Conservation (phyloP, 2,113 vertebrate species). For the Patagioenas fasciata region DNA sequence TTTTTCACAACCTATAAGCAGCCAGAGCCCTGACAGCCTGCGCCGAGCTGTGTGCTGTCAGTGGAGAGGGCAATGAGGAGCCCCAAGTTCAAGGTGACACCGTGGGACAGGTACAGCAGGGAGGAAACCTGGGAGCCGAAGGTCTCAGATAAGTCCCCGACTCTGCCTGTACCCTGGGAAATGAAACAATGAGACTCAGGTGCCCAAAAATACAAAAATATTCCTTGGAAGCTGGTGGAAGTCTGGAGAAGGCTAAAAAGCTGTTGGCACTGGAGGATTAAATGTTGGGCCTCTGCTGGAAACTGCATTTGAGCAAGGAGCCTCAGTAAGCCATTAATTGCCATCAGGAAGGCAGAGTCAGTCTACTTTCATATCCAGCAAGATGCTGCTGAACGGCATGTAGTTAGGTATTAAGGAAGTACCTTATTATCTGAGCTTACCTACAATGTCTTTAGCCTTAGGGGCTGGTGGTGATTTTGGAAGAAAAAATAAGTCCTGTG, state of each 20-base stretch:
- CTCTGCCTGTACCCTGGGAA: background rate
- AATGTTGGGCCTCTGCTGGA: background rate
- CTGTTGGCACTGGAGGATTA: background rate
- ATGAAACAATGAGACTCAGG: accelerated
- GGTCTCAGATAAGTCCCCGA: background rate
- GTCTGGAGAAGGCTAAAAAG: background rate
- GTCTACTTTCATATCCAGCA: background rate
- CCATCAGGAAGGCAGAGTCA: background rate
- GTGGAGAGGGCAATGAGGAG: background rate
- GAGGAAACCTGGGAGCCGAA: background rate
- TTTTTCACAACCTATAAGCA: background rate
- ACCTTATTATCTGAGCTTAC: background rate
- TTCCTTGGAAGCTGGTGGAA: background rate
- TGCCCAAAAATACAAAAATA: background rate
- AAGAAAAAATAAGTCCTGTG: background rate
- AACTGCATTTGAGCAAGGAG: background rate
- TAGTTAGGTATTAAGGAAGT: background rate
- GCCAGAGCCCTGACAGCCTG: background rate
- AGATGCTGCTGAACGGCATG: background rate
- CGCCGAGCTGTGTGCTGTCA: background rate
- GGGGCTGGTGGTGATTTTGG: background rate
- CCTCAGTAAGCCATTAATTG: background rate
- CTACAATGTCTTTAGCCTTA: background rate
- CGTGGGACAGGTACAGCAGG: background rate
- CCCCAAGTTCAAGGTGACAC: background rate